A percentile compares a stretch with the other conserved stretches of the same genome.
phyloP scores from a whole-genome alignment of 1,140 invertebrate genomes.

The Zaprionus ornatus region DNA sequence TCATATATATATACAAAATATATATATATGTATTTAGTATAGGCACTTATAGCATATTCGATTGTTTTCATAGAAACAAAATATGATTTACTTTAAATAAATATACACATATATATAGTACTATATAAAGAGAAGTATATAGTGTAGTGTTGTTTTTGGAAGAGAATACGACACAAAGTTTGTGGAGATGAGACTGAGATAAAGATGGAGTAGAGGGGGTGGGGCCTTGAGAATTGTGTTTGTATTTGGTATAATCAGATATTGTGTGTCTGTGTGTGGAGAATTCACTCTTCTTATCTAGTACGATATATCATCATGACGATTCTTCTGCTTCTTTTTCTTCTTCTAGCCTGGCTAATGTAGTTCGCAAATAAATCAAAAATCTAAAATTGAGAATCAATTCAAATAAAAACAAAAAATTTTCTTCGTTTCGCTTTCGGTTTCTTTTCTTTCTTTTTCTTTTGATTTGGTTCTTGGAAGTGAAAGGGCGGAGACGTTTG shows the following conservation, averaged over 20 bases:
- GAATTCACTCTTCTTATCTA: constrained; percentile 17
- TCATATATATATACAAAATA: constrained; percentile 32
- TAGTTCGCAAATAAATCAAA: constrained; percentile 18
- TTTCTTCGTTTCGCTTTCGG: constrained; percentile 18
- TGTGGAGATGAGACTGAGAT: not conserved
- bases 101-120: constrained; percentile 37
- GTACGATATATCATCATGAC: not conserved
- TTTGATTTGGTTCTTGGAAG: constrained; percentile 23
- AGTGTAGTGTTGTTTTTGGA: constrained; percentile 6
- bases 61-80: constrained; percentile 82
- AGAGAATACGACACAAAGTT: constrained; percentile 6
- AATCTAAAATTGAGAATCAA: constrained; percentile 11
- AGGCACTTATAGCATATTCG: constrained; percentile 78
- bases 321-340: not conserved
- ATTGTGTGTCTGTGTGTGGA: not conserved
- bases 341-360: constrained; percentile 19
- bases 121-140: constrained; percentile 36
- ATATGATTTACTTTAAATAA: constrained; percentile 56
- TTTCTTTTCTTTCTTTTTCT: constrained; percentile 33
- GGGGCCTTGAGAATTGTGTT: constrained; percentile 9
- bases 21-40: constrained; percentile 70
- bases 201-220: not conserved
- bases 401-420: constrained; percentile 14
- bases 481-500: constrained; percentile 46
- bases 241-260: constrained; percentile 22